phyloP scores from a whole-genome alignment of 92 coral and sea anemone genomes.

The Paramuricea clavata region DNA sequence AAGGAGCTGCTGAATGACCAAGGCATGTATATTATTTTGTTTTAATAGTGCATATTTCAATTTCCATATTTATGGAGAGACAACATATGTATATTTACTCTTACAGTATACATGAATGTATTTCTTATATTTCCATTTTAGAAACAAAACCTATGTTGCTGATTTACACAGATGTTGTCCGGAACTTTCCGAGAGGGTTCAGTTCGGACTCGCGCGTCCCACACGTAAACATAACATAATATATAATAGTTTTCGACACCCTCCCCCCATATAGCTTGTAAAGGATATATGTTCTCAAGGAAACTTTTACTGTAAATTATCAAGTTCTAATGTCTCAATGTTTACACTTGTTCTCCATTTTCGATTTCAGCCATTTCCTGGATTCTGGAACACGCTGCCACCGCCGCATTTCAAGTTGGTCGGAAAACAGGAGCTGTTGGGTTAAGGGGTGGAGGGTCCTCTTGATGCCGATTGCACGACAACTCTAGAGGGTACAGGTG shows the following conservation, averaged over 20 bases:
- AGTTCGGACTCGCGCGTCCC: no score
- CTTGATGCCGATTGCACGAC: background rate
- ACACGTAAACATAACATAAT: no score
- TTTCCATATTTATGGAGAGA: no score
- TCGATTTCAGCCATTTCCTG: background rate
- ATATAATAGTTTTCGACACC: no score
- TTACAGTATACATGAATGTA: no score
- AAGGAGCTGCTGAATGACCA: background rate
- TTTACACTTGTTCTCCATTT: background rate
- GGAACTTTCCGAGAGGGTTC: no score
- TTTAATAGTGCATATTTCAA: background rate
- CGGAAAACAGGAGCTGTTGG: background rate
- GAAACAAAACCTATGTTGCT: conserved; percentile 22
- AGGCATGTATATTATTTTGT: conserved; percentile 10
- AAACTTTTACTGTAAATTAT: no score
- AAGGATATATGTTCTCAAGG: no score
- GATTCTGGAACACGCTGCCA: background rate
- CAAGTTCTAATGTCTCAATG: background rate
- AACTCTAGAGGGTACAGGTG: background rate
- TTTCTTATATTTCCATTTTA: conserved; percentile 8
- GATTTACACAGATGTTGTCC: conserved; percentile 47
- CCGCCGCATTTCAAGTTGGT: background rate
- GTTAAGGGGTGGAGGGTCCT: background rate
- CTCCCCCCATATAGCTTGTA: no score
- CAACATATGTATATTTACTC: no score